Conservation (phyloP, 2,797 vertebrate species). For the Acrocephalus scirpaceus region DNA sequence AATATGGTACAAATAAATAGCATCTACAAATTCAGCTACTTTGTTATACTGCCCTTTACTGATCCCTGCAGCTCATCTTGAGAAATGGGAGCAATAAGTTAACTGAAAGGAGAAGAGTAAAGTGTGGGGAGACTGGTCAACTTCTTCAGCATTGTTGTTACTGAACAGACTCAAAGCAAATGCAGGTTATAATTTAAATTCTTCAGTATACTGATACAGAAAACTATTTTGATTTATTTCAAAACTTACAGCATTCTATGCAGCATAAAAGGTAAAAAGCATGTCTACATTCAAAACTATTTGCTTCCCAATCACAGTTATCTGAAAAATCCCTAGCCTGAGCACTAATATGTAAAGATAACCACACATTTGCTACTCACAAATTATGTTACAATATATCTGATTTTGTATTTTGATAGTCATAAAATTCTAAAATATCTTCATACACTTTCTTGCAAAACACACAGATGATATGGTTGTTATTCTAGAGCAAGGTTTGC, state of each 20-base stretch:
- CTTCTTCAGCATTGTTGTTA: background rate
- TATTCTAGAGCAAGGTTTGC: background rate
- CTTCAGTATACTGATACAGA: background rate
- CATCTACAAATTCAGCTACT: constrained; percentile 6
- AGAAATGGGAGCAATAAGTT: background rate
- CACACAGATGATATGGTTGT: background rate
- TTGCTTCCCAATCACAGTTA: background rate
- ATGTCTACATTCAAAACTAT: background rate
- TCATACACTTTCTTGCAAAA: background rate
- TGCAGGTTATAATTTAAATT: background rate
- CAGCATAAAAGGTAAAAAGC: background rate
- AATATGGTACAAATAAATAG: background rate
- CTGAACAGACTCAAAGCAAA: background rate
- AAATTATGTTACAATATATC: background rate
- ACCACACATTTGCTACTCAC: background rate
- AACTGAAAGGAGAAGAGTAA: background rate
- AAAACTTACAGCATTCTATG: background rate
- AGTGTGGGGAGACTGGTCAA: background rate
- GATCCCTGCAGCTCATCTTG: constrained; percentile 58
- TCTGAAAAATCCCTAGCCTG: background rate
- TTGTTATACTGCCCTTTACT: constrained; percentile 36
- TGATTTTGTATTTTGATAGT: background rate
- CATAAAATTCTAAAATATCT: background rate
- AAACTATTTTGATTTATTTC: background rate
- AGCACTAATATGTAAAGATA: background rate